Conservation (phyloP, 2,113 vertebrate species). For the Panthera uncia region DNA sequence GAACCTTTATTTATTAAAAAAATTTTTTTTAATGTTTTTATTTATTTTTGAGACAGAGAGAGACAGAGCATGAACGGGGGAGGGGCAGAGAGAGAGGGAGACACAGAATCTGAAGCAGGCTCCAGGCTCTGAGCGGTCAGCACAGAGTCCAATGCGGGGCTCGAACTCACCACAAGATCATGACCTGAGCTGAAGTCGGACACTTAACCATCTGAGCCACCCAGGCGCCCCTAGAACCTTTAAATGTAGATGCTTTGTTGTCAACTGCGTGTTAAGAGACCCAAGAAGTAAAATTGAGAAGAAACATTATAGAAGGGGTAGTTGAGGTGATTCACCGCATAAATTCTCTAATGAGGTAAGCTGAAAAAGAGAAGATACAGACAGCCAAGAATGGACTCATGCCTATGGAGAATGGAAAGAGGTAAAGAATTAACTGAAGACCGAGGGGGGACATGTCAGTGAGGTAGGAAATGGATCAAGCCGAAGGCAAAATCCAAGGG, state of each 20-base stretch:
- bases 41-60: too few relatives aligned
- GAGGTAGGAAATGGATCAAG: not conserved
- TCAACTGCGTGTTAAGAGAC: not conserved
- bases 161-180: too few relatives aligned
- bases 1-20: not conserved
- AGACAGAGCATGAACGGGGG: too few relatives aligned
- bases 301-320: not conserved
- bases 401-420: not conserved
- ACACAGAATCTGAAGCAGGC: too few relatives aligned
- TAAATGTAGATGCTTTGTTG: not conserved
- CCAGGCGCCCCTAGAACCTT: not conserved
- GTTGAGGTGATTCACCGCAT: not conserved
- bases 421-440: not conserved
- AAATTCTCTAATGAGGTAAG: not conserved
- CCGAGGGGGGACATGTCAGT: not conserved
- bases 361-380: not conserved
- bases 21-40: too few relatives aligned
- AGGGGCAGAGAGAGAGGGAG: too few relatives aligned
- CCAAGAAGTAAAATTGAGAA: not conserved
- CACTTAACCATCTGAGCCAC: too few relatives aligned
- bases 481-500: not conserved
- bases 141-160: too few relatives aligned
- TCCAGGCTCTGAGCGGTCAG: too few relatives aligned
- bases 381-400: not conserved
- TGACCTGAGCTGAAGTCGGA: too few relatives aligned